Evolutionary conservation across 1,140 invertebrate species (phyloP).

Genomic region (Contarinia nasturtii): DNA sequence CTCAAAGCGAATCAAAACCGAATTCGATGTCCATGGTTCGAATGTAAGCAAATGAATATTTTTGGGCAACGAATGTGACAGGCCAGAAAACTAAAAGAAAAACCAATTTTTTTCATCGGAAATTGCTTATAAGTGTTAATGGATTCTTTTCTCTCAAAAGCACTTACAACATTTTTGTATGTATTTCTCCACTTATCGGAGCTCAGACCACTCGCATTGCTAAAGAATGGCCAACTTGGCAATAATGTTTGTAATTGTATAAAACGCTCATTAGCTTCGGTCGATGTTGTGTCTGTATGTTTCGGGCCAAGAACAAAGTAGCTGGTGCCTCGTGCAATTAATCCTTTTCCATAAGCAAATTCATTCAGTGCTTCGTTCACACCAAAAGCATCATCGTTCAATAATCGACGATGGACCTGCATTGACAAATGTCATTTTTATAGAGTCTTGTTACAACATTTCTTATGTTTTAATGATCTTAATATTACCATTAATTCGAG

Average conservation of each 20-base stretch:
- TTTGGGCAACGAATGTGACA: slow-evolving; percentile 36
- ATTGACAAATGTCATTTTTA: too few species aligned
- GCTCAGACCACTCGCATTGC: not conserved
- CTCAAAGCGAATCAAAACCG: slow-evolving; percentile 58
- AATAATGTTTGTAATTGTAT: slow-evolving; percentile 1
- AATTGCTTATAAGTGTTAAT: not conserved
- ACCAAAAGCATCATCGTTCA: slow-evolving; percentile 84
- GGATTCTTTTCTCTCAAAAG: not conserved
- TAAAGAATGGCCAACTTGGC: slow-evolving; percentile 2
- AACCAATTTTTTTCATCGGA: too few species aligned
- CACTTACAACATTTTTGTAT: slow-evolving; percentile 2
- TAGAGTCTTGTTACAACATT: too few species aligned
- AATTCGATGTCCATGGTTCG: slow-evolving; percentile 52
- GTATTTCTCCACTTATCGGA: not conserved
- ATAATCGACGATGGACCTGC: slow-evolving; percentile 62
- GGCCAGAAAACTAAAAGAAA: slow-evolving; percentile 11
- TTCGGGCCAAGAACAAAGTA: slow-evolving; percentile 30
- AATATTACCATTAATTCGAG: slow-evolving; percentile 55
- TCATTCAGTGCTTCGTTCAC: slow-evolving; percentile 88
- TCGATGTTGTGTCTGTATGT: not conserved
- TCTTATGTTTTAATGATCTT: too few species aligned
- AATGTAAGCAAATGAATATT: slow-evolving; percentile 69
- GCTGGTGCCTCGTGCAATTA: slow-evolving; percentile 65
- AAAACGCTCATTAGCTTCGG: not conserved
- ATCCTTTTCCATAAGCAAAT: slow-evolving; percentile 47